These are phyloP conservation scores for Dryomyza anilis DNA, from an alignment of 2,888 invertebrate genomes.

Conservation along the genomic window DNA sequence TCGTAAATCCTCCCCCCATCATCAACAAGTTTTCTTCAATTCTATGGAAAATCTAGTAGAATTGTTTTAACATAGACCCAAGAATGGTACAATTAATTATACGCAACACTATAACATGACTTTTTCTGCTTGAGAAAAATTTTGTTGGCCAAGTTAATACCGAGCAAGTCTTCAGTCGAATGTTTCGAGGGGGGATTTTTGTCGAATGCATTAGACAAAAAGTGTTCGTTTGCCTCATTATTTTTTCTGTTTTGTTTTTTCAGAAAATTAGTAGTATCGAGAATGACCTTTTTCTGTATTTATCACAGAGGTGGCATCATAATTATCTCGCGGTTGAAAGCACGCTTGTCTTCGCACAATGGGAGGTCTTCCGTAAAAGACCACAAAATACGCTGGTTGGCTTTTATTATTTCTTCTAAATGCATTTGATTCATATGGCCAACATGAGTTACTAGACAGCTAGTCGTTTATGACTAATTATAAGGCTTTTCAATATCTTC, in stretches of 20 bases:
- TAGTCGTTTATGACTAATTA: no score
- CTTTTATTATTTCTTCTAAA: no score
- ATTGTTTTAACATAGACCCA: background rate
- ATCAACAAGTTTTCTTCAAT: background rate
- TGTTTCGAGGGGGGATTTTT: background rate
- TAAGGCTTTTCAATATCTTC: no score
- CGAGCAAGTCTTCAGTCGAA: background rate
- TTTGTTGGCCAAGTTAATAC: background rate
- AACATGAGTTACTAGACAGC: no score
- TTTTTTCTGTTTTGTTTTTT: background rate
- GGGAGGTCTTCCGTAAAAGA: no score
- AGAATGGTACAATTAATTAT: slow-evolving; percentile 7
- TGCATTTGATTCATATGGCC: no score
- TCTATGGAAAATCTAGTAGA: no score
- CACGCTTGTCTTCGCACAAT: background rate
- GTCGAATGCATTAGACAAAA: no score
- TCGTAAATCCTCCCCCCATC: background rate
- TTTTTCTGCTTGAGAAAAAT: background rate
- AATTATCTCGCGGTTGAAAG: slow-evolving; percentile 6
- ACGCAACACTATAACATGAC: slow-evolving; percentile 10
- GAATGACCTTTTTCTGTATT: background rate
- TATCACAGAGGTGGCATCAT: slow-evolving; percentile 22
- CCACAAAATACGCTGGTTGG: no score
- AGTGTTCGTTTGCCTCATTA: no score
- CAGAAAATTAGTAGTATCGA: background rate